phyloP scores from a whole-genome alignment of 2,797 vertebrate species.

The Gymnocypris eckloni region DNA sequence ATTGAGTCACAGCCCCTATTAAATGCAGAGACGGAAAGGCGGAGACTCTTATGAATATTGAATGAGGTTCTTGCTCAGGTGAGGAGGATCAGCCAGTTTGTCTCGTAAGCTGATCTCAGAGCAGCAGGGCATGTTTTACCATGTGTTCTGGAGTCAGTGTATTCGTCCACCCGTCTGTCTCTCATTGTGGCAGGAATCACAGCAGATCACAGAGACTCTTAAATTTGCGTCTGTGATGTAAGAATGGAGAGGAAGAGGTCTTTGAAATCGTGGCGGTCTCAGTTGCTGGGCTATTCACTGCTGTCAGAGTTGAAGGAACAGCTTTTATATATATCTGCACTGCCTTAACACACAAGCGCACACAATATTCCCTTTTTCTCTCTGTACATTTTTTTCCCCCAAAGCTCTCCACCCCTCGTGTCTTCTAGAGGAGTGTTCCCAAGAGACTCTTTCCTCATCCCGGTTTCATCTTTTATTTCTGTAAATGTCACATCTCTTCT shows the following conservation, averaged over 20 bases:
- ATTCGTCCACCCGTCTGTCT: not conserved
- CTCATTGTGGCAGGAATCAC: conserved; percentile 17
- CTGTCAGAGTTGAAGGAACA: conserved; percentile 39
- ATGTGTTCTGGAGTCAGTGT: not conserved
- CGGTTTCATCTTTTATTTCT: conserved; percentile 45
- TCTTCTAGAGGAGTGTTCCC: conserved; percentile 37
- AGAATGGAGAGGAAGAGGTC: not conserved
- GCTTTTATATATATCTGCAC: conserved; percentile 40
- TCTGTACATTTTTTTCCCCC: conserved; percentile 1
- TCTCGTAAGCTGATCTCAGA: conserved; percentile 8
- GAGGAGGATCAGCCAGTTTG: not conserved
- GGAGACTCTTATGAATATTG: conserved; percentile 22
- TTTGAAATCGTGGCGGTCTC: conserved; percentile 36
- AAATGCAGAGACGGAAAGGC: not conserved
- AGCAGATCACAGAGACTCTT: conserved; percentile 42
- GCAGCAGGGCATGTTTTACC: not conserved
- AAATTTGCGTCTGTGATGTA: conserved; percentile 3
- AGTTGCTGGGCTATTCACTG: conserved; percentile 15
- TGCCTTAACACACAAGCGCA: conserved; percentile 24
- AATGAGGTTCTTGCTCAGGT: conserved; percentile 10
- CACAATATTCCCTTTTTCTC: conserved; percentile 20
- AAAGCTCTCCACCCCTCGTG: conserved; percentile 35
- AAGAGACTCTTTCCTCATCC: conserved; percentile 7
- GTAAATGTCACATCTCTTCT: conserved; percentile 53
- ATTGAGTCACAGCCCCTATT: conserved; percentile 23